Evolutionary conservation across 2,888 invertebrate species (phyloP).

Genomic region (Rapana venosa): DNA sequence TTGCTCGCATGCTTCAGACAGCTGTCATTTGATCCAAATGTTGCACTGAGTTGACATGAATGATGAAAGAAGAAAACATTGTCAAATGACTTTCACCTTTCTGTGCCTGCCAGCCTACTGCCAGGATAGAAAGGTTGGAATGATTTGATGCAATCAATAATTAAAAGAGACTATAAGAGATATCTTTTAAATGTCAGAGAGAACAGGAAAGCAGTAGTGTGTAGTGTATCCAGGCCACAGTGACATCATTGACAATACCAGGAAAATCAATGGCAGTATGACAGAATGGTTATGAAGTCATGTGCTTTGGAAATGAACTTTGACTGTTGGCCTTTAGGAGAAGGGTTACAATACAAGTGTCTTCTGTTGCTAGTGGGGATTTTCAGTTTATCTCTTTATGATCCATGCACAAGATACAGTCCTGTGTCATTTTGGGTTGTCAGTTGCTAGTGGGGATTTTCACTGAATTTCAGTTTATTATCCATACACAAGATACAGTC

Average conservation of each 20-base stretch:
- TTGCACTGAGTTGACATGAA: not conserved
- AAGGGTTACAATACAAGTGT: too few relatives aligned
- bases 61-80: constrained; percentile 17
- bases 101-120: not conserved
- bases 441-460: too few relatives aligned
- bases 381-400: too few relatives aligned
- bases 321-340: not conserved
- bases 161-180: not conserved
- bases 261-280: not conserved
- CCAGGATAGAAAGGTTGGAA: not conserved
- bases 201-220: not conserved
- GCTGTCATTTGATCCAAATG: constrained; percentile 3
- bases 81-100: constrained; percentile 21
- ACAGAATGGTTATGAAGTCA: not conserved
- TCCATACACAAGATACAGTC: too few relatives aligned
- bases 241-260: not conserved
- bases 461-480: too few relatives aligned
- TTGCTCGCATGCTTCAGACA: not conserved
- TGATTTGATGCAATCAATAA: not conserved
- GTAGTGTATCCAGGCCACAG: not conserved
- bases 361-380: too few relatives aligned
- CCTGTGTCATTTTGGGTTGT: too few relatives aligned
- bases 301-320: not conserved
- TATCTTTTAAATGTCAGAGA: not conserved
- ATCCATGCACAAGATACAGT: too few relatives aligned